Evolutionary conservation across 2,797 vertebrate genomes (phyloP).

Genomic region (Hylomyscus alleni): DNA sequence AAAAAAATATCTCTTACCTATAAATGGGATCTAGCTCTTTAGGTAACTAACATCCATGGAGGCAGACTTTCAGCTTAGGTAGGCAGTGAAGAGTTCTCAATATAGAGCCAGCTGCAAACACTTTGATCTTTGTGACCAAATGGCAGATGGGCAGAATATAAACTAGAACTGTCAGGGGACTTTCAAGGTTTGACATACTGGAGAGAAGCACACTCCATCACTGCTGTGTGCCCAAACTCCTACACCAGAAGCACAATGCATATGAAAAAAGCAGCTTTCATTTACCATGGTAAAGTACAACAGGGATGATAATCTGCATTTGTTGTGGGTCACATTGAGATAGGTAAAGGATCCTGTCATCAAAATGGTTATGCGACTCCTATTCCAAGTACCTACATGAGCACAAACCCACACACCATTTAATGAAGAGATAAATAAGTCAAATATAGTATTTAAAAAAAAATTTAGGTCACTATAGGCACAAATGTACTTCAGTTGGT

Average conservation of each 20-base stretch:
- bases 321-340: not conserved
- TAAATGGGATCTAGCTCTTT: not conserved
- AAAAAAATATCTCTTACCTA: not conserved
- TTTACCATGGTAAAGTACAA: not conserved
- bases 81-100: not conserved
- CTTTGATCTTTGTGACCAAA: slow-evolving; percentile 29
- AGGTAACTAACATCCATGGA: not conserved
- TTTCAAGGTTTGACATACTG: slow-evolving; percentile 2
- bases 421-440: not conserved
- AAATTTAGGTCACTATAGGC: not conserved
- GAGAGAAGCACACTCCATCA: not conserved
- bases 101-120: not conserved
- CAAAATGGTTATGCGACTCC: not conserved
- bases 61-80: not conserved
- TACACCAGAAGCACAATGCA: slow-evolving; percentile 12
- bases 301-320: not conserved
- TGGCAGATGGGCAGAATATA: slow-evolving; percentile 5
- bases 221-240: not conserved
- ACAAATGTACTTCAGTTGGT: not conserved
- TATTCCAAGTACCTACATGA: not conserved
- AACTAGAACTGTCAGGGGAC: not conserved
- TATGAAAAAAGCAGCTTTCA: slow-evolving; percentile 34
- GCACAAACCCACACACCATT: not conserved
- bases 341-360: not conserved
- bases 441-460: not conserved